A percentile compares a stretch with the other conserved stretches of the same genome.
phyloP scores from a whole-genome alignment of 2,888 invertebrate genomes.

The Pseudoips prasinana region DNA sequence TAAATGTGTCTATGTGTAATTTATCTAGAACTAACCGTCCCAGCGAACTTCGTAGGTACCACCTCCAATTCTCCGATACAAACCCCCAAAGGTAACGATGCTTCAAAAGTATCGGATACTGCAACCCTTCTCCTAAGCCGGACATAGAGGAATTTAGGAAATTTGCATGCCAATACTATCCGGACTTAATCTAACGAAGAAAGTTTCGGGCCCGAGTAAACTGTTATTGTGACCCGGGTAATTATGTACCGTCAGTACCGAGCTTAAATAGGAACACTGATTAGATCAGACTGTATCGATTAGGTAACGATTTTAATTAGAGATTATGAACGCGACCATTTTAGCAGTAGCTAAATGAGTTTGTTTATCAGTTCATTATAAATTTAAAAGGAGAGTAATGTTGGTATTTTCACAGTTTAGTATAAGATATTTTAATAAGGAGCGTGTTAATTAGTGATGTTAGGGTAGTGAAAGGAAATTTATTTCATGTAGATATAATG shows the following conservation, averaged over 20 bases:
- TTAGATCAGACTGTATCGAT: constrained; percentile 3
- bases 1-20: no score
- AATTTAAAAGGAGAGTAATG: no score
- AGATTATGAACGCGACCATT: not conserved
- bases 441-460: no score
- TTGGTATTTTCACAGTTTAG: no score
- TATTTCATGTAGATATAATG: no score
- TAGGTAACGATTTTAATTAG: not conserved
- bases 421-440: no score
- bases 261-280: constrained; percentile 18
- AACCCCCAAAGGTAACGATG: no score
- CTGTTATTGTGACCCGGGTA: constrained; percentile 27
- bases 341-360: not conserved
- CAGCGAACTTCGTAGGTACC: no score
- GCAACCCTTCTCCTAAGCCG: not conserved
- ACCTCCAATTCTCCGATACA: no score
- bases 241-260: constrained; percentile 25
- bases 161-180: constrained; percentile 66
- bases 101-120: no score
- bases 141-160: constrained; percentile 50
- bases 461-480: no score
- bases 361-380: not conserved
- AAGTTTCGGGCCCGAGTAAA: constrained; percentile 49
- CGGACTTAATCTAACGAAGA: constrained; percentile 48
- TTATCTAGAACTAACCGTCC: no score